These are phyloP conservation scores for Leptogaster cylindrica DNA, from an alignment of 2,888 invertebrate species.

Conservation along the genomic window DNA sequence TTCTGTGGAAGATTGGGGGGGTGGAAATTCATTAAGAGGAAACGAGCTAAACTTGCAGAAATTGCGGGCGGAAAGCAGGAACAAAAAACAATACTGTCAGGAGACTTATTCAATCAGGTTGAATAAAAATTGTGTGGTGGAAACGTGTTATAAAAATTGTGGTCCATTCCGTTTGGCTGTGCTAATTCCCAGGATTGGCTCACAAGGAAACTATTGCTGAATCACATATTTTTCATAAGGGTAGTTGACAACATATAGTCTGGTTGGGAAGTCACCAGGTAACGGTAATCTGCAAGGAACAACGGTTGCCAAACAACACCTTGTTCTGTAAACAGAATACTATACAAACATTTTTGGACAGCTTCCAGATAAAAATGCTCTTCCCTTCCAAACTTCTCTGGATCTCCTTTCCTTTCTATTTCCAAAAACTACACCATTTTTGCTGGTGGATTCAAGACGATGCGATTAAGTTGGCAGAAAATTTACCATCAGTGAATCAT, in stretches of 20 bases:
- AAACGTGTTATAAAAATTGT: constrained; percentile 13
- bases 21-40: no score
- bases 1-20: no score
- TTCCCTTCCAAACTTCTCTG: background rate
- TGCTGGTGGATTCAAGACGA: constrained; percentile 16
- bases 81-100: no score
- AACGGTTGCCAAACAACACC: constrained; percentile 23
- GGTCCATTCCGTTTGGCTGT: no score
- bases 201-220: no score
- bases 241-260: constrained; percentile 1
- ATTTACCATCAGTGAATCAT: constrained; percentile 16
- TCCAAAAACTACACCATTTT: no score
- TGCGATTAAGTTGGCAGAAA: constrained; percentile 20
- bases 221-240: background rate
- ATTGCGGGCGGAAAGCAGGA: no score
- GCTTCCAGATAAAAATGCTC: constrained; percentile 6
- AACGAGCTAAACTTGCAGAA: no score
- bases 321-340: constrained; percentile 27
- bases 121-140: no score
- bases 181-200: no score
- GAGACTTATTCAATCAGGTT: no score
- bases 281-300: background rate
- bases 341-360: constrained; percentile 18
- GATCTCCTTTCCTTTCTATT: no score
- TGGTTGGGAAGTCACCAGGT: background rate